phyloP scores from a whole-genome alignment of 1,140 invertebrate genomes.

The Drosophila nikananu region DNA sequence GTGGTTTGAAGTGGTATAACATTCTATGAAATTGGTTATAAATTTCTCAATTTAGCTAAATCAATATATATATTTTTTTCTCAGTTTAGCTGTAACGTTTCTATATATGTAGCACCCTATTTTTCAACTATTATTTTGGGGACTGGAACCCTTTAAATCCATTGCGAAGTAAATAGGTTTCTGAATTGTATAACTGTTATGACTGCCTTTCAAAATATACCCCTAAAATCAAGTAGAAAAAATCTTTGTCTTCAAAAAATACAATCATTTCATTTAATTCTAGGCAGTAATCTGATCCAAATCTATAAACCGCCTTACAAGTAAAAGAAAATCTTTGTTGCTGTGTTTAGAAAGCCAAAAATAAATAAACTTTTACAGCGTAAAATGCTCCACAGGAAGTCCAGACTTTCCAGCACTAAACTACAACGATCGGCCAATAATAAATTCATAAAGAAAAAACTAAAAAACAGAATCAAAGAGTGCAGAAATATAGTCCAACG shows the following conservation, averaged over 20 bases:
- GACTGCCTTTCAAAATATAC: neutral
- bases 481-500: conserved; percentile 49
- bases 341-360: conserved; percentile 5
- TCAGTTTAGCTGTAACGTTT: neutral
- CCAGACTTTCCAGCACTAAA: conserved; percentile 55
- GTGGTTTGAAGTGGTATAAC: no score
- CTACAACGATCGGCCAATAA: conserved; percentile 57
- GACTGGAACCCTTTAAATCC: conserved; percentile 1
- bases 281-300: conserved; percentile 10
- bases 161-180: neutral
- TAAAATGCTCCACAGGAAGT: conserved; percentile 55
- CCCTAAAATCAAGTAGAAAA: neutral
- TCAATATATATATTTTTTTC: neutral
- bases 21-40: no score
- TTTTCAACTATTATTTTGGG: neutral
- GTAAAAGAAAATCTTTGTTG: conserved; percentile 66
- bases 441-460: conserved; percentile 57
- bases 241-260: conserved; percentile 7
- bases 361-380: conserved; percentile 42
- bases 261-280: conserved; percentile 8
- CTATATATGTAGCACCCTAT: neutral
- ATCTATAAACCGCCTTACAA: conserved; percentile 3
- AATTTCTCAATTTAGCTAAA: neutral
- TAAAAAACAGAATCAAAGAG: conserved; percentile 44
- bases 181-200: conserved; percentile 33